A percentile compares a stretch with the other conserved stretches of the same genome.
These are phyloP conservation scores for Diadumene lineata DNA, from an alignment of 92 coral and sea anemone genomes.

Conservation along the genomic window DNA sequence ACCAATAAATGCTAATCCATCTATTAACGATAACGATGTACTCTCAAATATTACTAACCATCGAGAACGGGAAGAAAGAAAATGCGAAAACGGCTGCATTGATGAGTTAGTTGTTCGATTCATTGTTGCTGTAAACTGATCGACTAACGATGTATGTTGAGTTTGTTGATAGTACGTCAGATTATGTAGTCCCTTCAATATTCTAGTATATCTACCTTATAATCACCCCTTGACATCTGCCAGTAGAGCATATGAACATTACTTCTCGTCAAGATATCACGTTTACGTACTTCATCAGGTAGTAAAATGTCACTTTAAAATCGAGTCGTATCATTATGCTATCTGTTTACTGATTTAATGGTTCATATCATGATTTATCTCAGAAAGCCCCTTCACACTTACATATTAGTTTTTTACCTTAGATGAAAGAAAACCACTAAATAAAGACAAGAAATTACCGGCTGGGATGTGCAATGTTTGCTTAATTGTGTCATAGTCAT, in stretches of 20 bases:
- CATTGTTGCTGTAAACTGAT: background rate
- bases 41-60: conserved; percentile 45
- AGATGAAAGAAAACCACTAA: background rate
- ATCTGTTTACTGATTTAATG: too few relatives aligned
- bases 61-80: conserved; percentile 19
- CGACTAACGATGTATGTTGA: background rate
- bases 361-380: too few relatives aligned
- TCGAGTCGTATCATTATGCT: background rate
- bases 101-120: conserved; percentile 11
- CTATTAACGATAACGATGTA: conserved; percentile 32
- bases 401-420: background rate
- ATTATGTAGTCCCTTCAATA: background rate
- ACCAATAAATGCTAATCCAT: conserved; percentile 51
- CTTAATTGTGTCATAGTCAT: conserved; percentile 10
- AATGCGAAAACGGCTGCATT: background rate
- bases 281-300: background rate
- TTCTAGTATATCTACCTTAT: background rate
- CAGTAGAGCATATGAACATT: background rate
- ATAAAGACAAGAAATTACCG: conserved; percentile 3
- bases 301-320: background rate
- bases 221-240: background rate
- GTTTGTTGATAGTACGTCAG: background rate
- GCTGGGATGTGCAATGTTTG: conserved; percentile 11
- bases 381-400: background rate
- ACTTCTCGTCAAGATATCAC: background rate